These are phyloP conservation scores for Pachydiplax longipennis DNA, from an alignment of 2,888 invertebrate genomes.

Conservation along the genomic window DNA sequence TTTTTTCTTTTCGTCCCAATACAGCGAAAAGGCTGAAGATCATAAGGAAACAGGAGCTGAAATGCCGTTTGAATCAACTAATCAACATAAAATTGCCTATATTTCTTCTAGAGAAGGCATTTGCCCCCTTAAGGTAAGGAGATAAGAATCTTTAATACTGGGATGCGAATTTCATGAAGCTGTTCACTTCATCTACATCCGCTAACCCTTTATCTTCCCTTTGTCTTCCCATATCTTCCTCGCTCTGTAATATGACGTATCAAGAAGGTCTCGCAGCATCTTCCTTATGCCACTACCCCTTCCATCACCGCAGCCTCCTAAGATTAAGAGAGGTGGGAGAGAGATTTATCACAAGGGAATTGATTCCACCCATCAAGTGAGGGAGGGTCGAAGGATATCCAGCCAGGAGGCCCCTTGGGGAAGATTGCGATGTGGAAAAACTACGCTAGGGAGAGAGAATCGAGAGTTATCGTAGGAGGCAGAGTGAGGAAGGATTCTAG, in stretches of 20 bases:
- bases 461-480: background rate
- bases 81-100: no score
- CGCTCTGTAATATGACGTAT: conserved; percentile 5
- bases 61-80: no score
- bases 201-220: no score
- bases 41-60: no score
- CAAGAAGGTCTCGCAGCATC: background rate
- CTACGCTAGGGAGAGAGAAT: background rate
- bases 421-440: conserved; percentile 16
- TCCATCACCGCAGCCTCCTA: background rate
- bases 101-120: no score
- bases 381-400: conserved; percentile 4
- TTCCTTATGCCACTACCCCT: background rate
- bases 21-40: no score
- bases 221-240: background rate
- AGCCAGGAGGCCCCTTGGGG: conserved; percentile 8
- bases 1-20: no score
- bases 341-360: conserved; percentile 32
- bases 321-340: background rate
- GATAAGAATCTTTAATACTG: no score
- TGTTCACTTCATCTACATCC: background rate
- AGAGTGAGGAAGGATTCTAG: background rate
- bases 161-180: background rate
- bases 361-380: background rate
- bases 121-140: no score